Base-by-base conservation (phyloP, 2,888 invertebrate genomes). In the Epinotia brunnichana region DNA sequence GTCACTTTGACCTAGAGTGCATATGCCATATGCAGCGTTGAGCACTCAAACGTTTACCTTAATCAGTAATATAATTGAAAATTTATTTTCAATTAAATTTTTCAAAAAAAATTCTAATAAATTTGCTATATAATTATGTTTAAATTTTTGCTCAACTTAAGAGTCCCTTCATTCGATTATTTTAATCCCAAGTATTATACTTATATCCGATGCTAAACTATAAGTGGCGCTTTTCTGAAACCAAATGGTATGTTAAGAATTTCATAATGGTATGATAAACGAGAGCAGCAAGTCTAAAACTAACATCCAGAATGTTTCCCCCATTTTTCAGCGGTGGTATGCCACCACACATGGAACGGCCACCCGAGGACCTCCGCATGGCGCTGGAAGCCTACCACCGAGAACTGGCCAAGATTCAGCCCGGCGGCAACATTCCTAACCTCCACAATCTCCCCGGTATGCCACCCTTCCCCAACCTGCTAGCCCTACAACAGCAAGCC, bases 351-450 rank as follows among this genome's bases (percentile, higher is more conserved):
- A 94, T 93, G 90, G 93, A 93, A 80, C 84, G 93, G 76, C 92
- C 93, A 69, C 93, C 96, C n/a, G 98, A 98, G 80, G 98, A 98
- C 82, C 97, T 98, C 83, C 95, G 98, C 56, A 94, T 98, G 94
- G 97, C 98, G 13, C 90, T 98, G 59, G 98, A 98, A 83, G 97
- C 98, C 35, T 98, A 98, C 91, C 98, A 98, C 86, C 96, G 98
- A 76, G 99, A 99, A 90, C 94, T 99, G 76, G 96, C 97, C 83
- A 98, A 98, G 88, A 93, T 99, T 77, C 98, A 97, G 84, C 95
- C 95, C 11, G 94, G 94, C 3, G 94, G 94, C 79, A 94, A 92
- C 83, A 94, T 96, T 79, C 95, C 95, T 66, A 94, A 94, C 80
- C 86, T 95, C 44, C 93, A 91, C 78, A 89, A 87, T 80, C 78